Percentiles rank a stretch among this genome's conserved stretches.
Conservation (phyloP, 2,113 vertebrate genomes). For the Plestiodon gilberti region DNA sequence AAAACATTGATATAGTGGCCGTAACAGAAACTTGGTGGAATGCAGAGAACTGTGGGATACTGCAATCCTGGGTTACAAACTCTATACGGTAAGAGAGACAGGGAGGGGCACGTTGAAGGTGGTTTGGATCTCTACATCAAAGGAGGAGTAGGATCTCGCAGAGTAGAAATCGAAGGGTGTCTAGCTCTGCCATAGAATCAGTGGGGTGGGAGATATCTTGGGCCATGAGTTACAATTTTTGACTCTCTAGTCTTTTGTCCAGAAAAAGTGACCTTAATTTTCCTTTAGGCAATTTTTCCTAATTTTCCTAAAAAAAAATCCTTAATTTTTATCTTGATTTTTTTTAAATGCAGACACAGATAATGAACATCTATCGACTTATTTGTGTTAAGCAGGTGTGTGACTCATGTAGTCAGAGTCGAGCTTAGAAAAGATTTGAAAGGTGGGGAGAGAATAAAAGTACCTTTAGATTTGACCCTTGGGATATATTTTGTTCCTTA, state of each 20-base stretch:
- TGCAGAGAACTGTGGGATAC: no score
- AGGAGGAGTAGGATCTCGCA: no score
- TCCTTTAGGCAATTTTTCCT: neutral
- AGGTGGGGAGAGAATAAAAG: neutral
- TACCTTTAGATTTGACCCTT: neutral
- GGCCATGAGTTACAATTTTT: neutral
- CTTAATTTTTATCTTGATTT: neutral
- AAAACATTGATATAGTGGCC: no score
- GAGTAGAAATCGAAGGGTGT: no score
- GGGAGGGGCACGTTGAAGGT: no score
- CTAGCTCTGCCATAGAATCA: no score
- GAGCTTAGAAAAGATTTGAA: neutral
- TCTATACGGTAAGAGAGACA: no score
- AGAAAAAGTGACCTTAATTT: neutral
- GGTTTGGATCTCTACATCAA: no score
- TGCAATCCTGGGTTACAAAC: no score
- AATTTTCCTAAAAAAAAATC: no score
- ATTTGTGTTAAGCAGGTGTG: slow-evolving; percentile 16
- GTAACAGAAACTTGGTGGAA: no score
- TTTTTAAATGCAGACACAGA: neutral
- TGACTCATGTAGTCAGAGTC: neutral
- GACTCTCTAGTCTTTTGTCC: neutral
- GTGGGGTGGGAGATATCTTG: neutral
- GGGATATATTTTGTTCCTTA: neutral
- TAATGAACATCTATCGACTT: neutral